Conservation (phyloP, 2,888 invertebrate genomes). For the Uloborus plumipes region DNA sequence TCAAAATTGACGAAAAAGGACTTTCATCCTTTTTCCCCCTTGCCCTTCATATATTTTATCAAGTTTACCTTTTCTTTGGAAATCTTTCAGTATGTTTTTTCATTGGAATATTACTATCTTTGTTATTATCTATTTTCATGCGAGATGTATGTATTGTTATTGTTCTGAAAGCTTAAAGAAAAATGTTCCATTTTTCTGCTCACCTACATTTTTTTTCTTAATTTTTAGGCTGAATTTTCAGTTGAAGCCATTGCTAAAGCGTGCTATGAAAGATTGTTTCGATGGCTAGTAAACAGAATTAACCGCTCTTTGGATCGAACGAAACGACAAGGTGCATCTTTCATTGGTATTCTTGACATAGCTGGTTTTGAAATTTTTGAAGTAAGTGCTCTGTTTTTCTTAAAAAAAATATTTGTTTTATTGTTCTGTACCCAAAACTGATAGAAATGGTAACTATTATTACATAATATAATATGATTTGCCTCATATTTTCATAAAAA, state of each 20-base stretch:
- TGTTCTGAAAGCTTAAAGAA: no score
- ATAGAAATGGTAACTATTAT: not conserved
- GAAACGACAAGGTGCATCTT: slow-evolving; percentile 97
- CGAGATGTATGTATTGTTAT: no score
- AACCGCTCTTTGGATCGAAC: slow-evolving; percentile 97
- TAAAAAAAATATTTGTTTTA: not conserved
- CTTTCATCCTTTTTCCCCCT: no score
- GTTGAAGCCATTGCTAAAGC: slow-evolving; percentile 99
- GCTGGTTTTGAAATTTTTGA: slow-evolving; percentile 99
- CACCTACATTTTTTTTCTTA: not conserved
- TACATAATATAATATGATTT: no score
- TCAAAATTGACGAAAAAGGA: no score
- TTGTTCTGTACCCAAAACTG: not conserved
- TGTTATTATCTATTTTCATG: no score
- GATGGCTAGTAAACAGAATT: slow-evolving; percentile 98
- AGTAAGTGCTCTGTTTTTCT: slow-evolving; percentile 69
- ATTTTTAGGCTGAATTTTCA: slow-evolving; percentile 87
- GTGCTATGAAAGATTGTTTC: slow-evolving; percentile 98
- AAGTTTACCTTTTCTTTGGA: no score
- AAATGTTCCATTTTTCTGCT: not conserved
- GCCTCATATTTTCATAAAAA: no score
- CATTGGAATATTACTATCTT: no score
- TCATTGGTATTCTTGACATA: slow-evolving; percentile 99
- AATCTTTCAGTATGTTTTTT: no score
- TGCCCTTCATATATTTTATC: no score